Percentiles rank a stretch among this genome's conserved stretches.
Conservation (phyloP, 23 tunicate genomes). For the Trididemnum miniatum region DNA sequence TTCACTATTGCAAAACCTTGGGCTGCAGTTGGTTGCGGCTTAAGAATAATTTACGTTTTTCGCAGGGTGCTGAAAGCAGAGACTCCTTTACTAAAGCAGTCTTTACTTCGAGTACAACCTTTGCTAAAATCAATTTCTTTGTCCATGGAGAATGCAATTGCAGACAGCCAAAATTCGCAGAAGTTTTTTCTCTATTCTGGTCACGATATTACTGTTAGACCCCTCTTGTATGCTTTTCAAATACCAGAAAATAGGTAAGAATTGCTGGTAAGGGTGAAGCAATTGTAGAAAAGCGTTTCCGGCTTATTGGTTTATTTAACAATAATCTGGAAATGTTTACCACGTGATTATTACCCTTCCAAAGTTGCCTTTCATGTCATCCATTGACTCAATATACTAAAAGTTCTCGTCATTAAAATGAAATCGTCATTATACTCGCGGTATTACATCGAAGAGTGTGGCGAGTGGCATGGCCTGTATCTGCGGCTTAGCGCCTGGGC, state of each 20-base stretch:
- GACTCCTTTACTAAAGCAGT: conserved; percentile 15
- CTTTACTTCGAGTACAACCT: conserved; percentile 60
- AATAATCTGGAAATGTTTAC: too few relatives aligned
- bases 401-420: too few relatives aligned
- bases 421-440: too few relatives aligned
- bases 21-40: too few relatives aligned
- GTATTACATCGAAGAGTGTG: too few relatives aligned
- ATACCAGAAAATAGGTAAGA: conserved; percentile 68
- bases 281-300: not conserved
- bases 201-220: conserved; percentile 69
- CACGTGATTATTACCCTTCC: too few relatives aligned
- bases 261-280: not conserved
- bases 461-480: too few relatives aligned
- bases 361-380: too few relatives aligned
- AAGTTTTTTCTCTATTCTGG: conserved; percentile 62
- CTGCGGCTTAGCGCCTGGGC: too few relatives aligned
- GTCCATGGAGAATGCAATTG: conserved; percentile 26
- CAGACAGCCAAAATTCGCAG: not conserved
- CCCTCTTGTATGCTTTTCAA: conserved; percentile 54
- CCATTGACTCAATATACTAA: too few relatives aligned
- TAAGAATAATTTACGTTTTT: too few relatives aligned
- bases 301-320: not conserved
- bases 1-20: too few relatives aligned
- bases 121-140: conserved; percentile 27
- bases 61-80: conserved; percentile 6